phyloP scores from a whole-genome alignment of 2,888 invertebrate genomes.

The Ernsta delagoae region DNA sequence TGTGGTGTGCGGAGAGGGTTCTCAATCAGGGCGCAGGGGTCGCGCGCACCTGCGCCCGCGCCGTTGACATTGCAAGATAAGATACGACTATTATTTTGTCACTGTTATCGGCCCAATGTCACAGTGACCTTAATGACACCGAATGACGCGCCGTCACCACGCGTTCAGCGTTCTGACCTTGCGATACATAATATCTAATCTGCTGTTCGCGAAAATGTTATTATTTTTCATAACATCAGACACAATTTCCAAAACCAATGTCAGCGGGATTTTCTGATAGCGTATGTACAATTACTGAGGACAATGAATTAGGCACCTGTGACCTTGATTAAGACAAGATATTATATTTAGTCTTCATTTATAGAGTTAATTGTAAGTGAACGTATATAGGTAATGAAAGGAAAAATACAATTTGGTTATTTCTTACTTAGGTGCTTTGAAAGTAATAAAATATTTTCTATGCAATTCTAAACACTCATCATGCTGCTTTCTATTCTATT shows the following conservation, averaged over 20 bases:
- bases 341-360: not conserved
- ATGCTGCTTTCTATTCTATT: too few species aligned
- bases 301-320: not conserved
- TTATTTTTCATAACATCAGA: constrained; percentile 45
- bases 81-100: constrained; percentile 83
- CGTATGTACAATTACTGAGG: constrained; percentile 9
- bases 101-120: constrained; percentile 81
- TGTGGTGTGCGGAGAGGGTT: constrained; percentile 16
- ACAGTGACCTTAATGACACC: constrained; percentile 84
- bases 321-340: constrained; percentile 18
- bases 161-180: constrained; percentile 75
- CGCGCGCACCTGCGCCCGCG: constrained; percentile 79
- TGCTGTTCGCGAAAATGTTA: constrained; percentile 73
- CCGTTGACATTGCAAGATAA: constrained; percentile 81
- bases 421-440: too few species aligned
- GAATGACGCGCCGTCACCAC: constrained; percentile 74
- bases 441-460: too few species aligned
- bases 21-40: constrained; percentile 64
- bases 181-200: constrained; percentile 83
- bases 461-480: too few species aligned
- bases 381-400: too few species aligned
- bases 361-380: too few species aligned
- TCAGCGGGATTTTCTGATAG: constrained; percentile 32
- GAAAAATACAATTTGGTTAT: too few species aligned
- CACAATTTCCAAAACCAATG: constrained; percentile 32